phyloP scores from a whole-genome alignment of 2,113 vertebrate species.

The Tachysurus fulvidraco region DNA sequence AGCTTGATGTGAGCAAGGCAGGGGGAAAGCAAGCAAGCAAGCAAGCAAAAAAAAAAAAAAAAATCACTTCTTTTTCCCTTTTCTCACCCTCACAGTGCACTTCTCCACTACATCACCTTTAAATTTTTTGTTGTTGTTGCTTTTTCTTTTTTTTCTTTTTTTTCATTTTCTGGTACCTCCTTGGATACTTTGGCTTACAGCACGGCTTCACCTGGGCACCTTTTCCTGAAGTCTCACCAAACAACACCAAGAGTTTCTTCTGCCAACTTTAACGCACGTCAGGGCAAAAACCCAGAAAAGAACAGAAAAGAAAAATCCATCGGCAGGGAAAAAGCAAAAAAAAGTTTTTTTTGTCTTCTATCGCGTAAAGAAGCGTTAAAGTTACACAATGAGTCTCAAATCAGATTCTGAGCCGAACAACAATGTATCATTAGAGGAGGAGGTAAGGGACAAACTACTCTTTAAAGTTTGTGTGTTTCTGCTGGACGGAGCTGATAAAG shows the following conservation, averaged over 20 bases:
- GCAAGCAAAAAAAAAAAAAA: too few relatives aligned
- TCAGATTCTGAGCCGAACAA: conserved; percentile 63
- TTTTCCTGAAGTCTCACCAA: conserved; percentile 60
- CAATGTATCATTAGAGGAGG: conserved; percentile 63
- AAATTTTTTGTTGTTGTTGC: conserved; percentile 44
- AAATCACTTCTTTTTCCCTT: conserved; percentile 59
- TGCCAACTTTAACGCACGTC: conserved; percentile 61
- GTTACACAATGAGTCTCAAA: conserved; percentile 65
- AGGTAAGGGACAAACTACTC: conserved; percentile 60
- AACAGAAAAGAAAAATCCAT: conserved; percentile 39
- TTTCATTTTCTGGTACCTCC: conserved; percentile 47
- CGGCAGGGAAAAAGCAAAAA: conserved; percentile 51
- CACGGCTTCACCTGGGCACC: conserved; percentile 63
- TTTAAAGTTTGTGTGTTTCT: conserved; percentile 39
- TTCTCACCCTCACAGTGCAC: conserved; percentile 65
- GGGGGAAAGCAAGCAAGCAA: conserved; percentile 4
- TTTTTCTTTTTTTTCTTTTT: neutral
- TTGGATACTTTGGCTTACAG: conserved; percentile 60
- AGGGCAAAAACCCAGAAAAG: conserved; percentile 36
- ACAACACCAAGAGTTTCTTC: conserved; percentile 62
- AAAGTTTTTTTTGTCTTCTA: conserved; percentile 39
- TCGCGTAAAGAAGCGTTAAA: conserved; percentile 60
- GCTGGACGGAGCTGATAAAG: conserved; percentile 14
- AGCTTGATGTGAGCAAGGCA: conserved; percentile 61
- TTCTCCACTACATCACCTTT: conserved; percentile 62